These are phyloP conservation scores for Andrena trimmerana DNA, from an alignment of 2,888 invertebrate species.

Conservation along the genomic window DNA sequence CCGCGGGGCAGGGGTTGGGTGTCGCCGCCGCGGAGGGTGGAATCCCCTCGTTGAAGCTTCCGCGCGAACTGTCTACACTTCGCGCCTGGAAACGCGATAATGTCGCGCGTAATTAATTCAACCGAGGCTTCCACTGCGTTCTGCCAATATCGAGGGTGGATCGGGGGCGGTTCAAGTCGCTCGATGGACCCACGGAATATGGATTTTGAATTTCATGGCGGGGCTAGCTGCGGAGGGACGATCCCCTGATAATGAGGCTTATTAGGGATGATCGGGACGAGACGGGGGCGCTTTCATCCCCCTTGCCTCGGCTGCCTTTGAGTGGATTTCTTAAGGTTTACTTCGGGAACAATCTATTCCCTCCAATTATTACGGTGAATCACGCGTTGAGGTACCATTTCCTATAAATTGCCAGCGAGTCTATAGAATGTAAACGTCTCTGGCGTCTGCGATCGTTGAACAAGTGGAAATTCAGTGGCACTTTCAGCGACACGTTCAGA, in stretches of 20 bases:
- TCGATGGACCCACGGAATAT: slow-evolving; percentile 12
- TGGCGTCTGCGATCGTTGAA: background rate
- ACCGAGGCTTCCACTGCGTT: slow-evolving; percentile 50
- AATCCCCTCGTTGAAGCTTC: slow-evolving; percentile 55
- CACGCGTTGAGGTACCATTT: background rate
- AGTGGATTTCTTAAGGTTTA: background rate
- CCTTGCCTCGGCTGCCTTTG: background rate
- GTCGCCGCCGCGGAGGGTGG: slow-evolving; percentile 17
- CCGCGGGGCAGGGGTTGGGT: slow-evolving; percentile 9
- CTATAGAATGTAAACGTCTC: no score
- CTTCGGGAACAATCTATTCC: background rate
- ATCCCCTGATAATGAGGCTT: slow-evolving; percentile 8
- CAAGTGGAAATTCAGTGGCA: background rate
- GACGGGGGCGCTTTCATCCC: background rate
- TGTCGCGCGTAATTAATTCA: slow-evolving; percentile 70
- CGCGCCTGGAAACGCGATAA: slow-evolving; percentile 66
- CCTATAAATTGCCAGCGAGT: no score
- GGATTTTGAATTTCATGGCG: slow-evolving; percentile 29
- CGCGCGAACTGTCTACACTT: slow-evolving; percentile 56
- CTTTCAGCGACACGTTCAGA: no score
- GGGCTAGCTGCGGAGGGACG: background rate
- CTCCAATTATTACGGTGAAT: background rate
- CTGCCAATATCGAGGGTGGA: slow-evolving; percentile 25
- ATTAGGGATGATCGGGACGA: slow-evolving; percentile 24
- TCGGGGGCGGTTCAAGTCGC: background rate